These are phyloP conservation scores for Stigmatopora nigra DNA, from an alignment of 2,113 vertebrate species.

Conservation along the genomic window DNA sequence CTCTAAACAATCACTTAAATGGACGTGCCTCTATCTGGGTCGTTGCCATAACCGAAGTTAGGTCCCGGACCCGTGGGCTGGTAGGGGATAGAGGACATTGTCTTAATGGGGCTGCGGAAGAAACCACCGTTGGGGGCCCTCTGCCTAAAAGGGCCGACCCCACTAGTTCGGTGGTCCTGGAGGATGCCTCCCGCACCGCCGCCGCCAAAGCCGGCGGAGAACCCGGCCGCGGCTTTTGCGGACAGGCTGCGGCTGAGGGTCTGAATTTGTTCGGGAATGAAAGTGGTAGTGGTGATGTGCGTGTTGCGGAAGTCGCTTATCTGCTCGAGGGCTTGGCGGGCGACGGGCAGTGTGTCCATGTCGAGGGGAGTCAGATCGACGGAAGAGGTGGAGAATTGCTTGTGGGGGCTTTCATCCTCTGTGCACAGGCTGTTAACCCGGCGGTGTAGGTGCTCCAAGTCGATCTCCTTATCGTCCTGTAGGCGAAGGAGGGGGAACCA, in stretches of 20 bases:
- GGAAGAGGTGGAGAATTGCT: constrained; percentile 99
- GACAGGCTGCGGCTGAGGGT: constrained; percentile 97
- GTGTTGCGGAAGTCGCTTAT: constrained; percentile 99
- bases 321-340: constrained; percentile 95
- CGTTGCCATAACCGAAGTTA: constrained; percentile 93
- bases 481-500: constrained; percentile 40
- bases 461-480: constrained; percentile 99
- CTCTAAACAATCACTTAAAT: constrained; percentile 74
- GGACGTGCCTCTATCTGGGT: constrained; percentile 97
- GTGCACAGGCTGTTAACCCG: constrained; percentile 99
- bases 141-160: constrained; percentile 85
- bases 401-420: constrained; percentile 99
- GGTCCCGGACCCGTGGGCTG: constrained; percentile 91
- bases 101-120: constrained; percentile 98
- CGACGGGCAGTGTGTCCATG: constrained; percentile 94
- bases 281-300: constrained; percentile 98
- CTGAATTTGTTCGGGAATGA: constrained; percentile 99
- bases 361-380: constrained; percentile 97
- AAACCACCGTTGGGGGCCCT: constrained; percentile 97
- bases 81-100: constrained; percentile 98
- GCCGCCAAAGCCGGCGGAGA: constrained; percentile 81
- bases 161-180: constrained; percentile 91
- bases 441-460: constrained; percentile 98
- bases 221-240: constrained; percentile 93
- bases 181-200: constrained; percentile 67